These are phyloP conservation scores for Agrotis clavis DNA, from an alignment of 2,888 invertebrate species.

Conservation along the genomic window DNA sequence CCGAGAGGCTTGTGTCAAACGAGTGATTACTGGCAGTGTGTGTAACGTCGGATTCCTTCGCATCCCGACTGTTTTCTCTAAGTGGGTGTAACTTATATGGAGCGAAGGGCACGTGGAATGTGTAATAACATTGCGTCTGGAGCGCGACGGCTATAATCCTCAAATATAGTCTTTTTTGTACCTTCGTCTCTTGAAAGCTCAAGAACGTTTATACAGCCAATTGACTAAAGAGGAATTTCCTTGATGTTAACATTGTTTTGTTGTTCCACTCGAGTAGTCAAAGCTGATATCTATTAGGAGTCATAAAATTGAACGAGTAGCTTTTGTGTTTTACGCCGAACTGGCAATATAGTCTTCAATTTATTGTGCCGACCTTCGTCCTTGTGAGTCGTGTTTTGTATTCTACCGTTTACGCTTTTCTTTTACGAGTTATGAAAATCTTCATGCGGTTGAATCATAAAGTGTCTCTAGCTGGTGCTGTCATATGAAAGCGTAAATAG, in stretches of 20 bases:
- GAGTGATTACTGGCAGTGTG: constrained; percentile 45
- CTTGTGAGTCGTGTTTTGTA: constrained; percentile 32
- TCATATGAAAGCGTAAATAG: neutral
- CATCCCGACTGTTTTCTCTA: constrained; percentile 70
- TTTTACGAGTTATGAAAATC: constrained; percentile 35
- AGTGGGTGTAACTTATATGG: constrained; percentile 68
- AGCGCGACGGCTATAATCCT: constrained; percentile 40
- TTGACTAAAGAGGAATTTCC: constrained; percentile 38
- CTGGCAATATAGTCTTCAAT: constrained; percentile 37
- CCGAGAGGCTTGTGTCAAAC: constrained; percentile 42
- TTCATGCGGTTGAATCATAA: constrained; percentile 16
- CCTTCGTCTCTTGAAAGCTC: constrained; percentile 22
- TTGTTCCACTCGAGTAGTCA: constrained; percentile 37
- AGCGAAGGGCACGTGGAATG: constrained; percentile 70
- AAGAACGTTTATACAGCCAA: constrained; percentile 36
- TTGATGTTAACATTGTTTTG: constrained; percentile 48
- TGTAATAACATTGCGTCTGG: constrained; percentile 69
- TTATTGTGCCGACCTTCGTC: constrained; percentile 39
- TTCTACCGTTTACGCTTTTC: constrained; percentile 35
- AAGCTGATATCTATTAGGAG: constrained; percentile 45
- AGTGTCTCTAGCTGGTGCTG: neutral
- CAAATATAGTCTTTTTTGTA: constrained; percentile 47
- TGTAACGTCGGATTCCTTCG: constrained; percentile 66
- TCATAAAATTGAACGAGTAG: constrained; percentile 37
- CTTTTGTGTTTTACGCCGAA: constrained; percentile 35